Evolutionary conservation across 2,113 vertebrate species (phyloP), one percentile per base, ranked within the genome.

Genomic region (Mionectes macconnelli): DNA sequence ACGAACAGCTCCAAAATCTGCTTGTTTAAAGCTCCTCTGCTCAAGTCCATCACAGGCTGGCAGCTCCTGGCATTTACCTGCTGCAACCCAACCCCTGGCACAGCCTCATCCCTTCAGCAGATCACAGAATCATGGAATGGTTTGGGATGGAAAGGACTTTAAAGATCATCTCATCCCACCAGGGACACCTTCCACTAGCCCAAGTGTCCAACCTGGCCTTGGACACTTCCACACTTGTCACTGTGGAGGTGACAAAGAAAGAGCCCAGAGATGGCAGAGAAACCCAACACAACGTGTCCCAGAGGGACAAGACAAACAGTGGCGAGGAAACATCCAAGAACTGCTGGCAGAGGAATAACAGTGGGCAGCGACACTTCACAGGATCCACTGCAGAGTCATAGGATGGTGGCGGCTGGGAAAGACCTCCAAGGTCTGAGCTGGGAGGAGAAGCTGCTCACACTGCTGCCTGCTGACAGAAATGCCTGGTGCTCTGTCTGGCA

Each of bases 221-320:
- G 64, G 44, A 18, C 35, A 28, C 42, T 21, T 10, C 77, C 40
- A 56, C 33, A 3, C 70, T 21, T 10, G 8, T 13, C 49, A 12
- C 20, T 3, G 15, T 1, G 7, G 50, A 55, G 72, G 19, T 17
- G 66, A 31, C 3, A 6, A 40, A 39, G 50, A n/a, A 37, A 66
- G 14, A 50, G 21, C 40, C 57, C 33, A 8, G 60, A n/a, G 13
- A 23, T 1, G 27, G 10, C 10, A 21, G 50, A 35, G 7, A 42
- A n/a, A 60, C 64, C 39, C 63, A 45, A 31, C 1, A 1, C 35
- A 53, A 40, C 1, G 0, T 1, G 2, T 5, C 50, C 39, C 35
- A 19, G 31, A 70, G 44, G 62, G 40, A n/a, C 22, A 17, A 9
- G 6, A 35, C 39, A 21, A 22, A 37, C 24, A 68, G 55, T 5